Base-by-base conservation (phyloP, 2,113 vertebrate species). In the Chauna torquata region DNA sequence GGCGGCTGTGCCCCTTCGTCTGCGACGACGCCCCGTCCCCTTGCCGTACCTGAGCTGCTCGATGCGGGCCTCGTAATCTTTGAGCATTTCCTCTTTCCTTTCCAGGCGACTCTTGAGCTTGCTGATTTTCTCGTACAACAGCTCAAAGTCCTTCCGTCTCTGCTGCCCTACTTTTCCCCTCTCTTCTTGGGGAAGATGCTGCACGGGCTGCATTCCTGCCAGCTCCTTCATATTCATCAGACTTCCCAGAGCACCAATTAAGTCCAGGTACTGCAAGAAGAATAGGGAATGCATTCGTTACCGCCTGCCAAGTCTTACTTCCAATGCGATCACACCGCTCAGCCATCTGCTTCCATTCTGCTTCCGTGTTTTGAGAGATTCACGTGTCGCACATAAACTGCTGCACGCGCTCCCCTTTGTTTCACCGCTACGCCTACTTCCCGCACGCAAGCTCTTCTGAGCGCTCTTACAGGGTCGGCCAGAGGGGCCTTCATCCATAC, bases 161-260 rank as follows among this genome's bases (percentile, higher is more conserved):
- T 94, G 96, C 47, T 93, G 86, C 30, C 40, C 92, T 19, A 90
- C 93, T 58, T 66, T 90, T 57, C 95, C 96, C 94, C 98, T 96
- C 90, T 98, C 97, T 16, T 97, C 96, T 18, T 16, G 88, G 8
- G 98, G 98, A 24, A 99, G 95, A 47, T 98, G 86, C 42, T 96
- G 97, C 92, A 99, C 92, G 36, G 98, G 89, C 90, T 97, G 78
- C 42, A 97, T 89, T 42, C 98, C 98, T 1, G 96, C 96, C 97
- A 99, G 97, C 59, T 98, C 98, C 80, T 98, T 97, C 95, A 99
- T 95, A 82, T 98, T 88, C 97, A 98, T 79, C 89, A 98, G 98
- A 8, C 96, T 97, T 55, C 97, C 93, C 30, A 99, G 97, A 2
- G 97, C 98, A 17, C 78, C 50, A 10, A 97, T 97, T 75, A 98